These are phyloP conservation scores for Coracias cyanogaster DNA, from an alignment of 2,797 vertebrate genomes.

Conservation along the genomic window DNA sequence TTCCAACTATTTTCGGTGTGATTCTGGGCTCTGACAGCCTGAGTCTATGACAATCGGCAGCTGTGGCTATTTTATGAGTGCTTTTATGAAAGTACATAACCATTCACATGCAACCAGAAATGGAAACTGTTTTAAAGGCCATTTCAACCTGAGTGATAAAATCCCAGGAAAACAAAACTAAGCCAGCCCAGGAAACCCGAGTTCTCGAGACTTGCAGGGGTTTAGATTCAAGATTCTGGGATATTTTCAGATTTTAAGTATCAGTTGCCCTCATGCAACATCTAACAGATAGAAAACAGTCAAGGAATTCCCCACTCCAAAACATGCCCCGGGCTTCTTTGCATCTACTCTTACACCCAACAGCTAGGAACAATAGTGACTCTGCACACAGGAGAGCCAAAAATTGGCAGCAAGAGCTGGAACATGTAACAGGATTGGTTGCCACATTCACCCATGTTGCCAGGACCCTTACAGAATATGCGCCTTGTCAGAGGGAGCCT, in stretches of 20 bases:
- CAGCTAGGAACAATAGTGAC: not conserved
- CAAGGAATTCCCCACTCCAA: not conserved
- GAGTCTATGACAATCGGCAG: not conserved
- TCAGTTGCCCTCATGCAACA: not conserved
- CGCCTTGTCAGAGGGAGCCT: not conserved
- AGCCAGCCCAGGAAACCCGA: not conserved
- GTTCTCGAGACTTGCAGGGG: not conserved
- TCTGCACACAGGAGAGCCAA: not conserved
- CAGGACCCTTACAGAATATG: not conserved
- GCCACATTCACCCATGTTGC: not conserved
- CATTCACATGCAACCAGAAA: not conserved
- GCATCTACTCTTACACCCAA: not conserved
- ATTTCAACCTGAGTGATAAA: not conserved
- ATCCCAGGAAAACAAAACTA: not conserved
- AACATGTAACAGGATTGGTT: not conserved
- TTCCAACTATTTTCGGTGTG: not conserved
- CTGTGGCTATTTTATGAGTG: not conserved
- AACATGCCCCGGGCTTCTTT: not conserved
- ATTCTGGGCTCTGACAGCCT: not conserved
- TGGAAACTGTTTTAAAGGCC: not conserved
- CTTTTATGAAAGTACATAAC: not conserved
- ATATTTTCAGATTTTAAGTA: not conserved
- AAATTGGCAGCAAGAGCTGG: not conserved
- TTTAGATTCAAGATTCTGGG: not conserved
- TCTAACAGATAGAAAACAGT: not conserved